Percentiles rank a stretch among this genome's conserved stretches.
Conservation (phyloP, 2,113 vertebrate genomes). For the Microcebus tavaratra region DNA sequence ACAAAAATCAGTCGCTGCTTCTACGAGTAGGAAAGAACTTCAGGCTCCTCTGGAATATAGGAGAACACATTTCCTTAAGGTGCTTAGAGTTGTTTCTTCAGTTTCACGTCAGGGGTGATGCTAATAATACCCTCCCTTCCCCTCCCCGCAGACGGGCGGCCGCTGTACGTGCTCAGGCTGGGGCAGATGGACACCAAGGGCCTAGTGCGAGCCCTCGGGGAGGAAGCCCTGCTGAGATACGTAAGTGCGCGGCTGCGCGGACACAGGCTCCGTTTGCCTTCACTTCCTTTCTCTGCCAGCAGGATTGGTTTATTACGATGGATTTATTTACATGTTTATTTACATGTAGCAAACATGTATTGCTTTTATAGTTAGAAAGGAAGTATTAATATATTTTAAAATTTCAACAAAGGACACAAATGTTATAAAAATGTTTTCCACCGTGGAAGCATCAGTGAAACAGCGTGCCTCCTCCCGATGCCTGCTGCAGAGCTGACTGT, state of each 20-base stretch:
- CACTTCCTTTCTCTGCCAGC: background rate
- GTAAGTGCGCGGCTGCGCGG: constrained; percentile 85
- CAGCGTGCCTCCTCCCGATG: rapidly evolving
- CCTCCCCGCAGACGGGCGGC: constrained; percentile 91
- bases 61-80: rapidly evolving
- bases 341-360: rapidly evolving
- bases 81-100: background rate
- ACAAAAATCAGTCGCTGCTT: background rate
- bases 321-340: background rate
- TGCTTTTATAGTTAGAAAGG: background rate
- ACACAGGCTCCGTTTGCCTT: background rate
- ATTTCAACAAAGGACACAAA: background rate
- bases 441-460: rapidly evolving
- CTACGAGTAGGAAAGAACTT: too few relatives aligned
- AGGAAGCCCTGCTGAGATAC: constrained; percentile 93
- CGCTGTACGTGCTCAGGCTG: constrained; percentile 94
- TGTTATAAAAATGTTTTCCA: background rate
- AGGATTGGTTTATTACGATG: rapidly evolving
- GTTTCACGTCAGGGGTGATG: rapidly evolving
- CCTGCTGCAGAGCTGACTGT: rapidly evolving
- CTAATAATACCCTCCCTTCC: rapidly evolving
- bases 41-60: rapidly evolving
- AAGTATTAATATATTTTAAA: rapidly evolving
- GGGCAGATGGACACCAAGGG: constrained; percentile 99
- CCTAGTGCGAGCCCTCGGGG: constrained; percentile 93